Evolutionary conservation across 1,140 invertebrate species (phyloP), one percentile per base, ranked within the genome.

Genomic region (Calephelis virginiensis): DNA sequence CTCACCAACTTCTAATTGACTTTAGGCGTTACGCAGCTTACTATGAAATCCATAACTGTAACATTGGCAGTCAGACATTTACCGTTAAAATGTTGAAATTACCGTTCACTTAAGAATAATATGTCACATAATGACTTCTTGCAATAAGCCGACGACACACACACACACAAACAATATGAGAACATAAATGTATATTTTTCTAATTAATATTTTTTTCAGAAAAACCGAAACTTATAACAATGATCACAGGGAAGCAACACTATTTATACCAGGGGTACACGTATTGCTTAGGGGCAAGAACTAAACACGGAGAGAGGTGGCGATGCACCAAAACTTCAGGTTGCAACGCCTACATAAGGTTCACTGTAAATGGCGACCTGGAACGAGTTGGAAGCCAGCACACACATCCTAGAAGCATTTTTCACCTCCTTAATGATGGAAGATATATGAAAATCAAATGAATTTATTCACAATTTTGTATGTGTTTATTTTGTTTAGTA

Each of bases 261-360:
- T 73, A 67, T 45, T 71, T 81, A 63, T 76, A 77, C 63, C 64
- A 69, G 1, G 69, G 71, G 0, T 81, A 78, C 56, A 81, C 81
- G 0, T 85, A 76, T 53, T 75, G 69, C 37, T 72, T 71, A 8
- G 69, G 70, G 0, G 70, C 61, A 11, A 73, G 67, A 9, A 49
- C 70, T 0, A 70, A 68, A 3, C 8, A 8, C 5, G 72, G 67
- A 0, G 9, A 61, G 5, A 64, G 82, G 5, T 82, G 77, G 74
- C 73, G 81, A 0, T 83, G 83, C 61, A 82, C 75, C 5, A 72
- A 48, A 38, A 81, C 74, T 0, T 59, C 69, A 0, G 67, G 67
- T 0, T 71, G 69, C 43, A 71, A 67, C 43, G 69, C 65, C 13
- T 71, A 53, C 53, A 59, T 59, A 59, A 59, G 17, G 14, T 28